Evolutionary conservation across 2,888 invertebrate species (phyloP).

Genomic region (Phrixothrix hirtus): DNA sequence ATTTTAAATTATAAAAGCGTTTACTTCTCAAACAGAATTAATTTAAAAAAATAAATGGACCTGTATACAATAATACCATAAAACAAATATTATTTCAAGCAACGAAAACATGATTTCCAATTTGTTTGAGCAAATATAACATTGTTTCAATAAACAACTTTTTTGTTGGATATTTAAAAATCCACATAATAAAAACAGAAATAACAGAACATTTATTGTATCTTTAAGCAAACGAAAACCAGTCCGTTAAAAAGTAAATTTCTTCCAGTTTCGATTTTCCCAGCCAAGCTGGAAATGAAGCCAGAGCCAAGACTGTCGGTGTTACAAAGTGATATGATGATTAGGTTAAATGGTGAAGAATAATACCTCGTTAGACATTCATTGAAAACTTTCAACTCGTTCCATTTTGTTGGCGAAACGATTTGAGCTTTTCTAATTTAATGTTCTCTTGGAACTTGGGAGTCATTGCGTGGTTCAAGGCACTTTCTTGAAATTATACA

Average conservation of each 20-base stretch:
- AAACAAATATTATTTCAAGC: slow-evolving; percentile 21
- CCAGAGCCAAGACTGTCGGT: slow-evolving; percentile 40
- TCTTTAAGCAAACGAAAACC: slow-evolving; percentile 17
- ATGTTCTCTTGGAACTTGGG: slow-evolving; percentile 40
- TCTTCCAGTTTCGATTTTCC: slow-evolving; percentile 20
- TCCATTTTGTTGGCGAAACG: slow-evolving; percentile 50
- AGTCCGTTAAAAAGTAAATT: slow-evolving; percentile 18
- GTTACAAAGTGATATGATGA: slow-evolving; percentile 57
- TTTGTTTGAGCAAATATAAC: slow-evolving; percentile 24
- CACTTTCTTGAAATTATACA: slow-evolving; percentile 40
- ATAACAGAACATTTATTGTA: slow-evolving; percentile 17
- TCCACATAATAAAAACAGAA: slow-evolving; percentile 14
- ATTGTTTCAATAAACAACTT: slow-evolving; percentile 23
- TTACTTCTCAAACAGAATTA: too few species aligned
- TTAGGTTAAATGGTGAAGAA: slow-evolving; percentile 57
- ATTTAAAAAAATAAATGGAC: neutral
- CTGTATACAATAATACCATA: neutral
- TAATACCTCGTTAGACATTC: slow-evolving; percentile 57
- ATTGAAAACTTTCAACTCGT: slow-evolving; percentile 55
- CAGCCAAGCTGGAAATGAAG: slow-evolving; percentile 12
- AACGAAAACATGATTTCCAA: slow-evolving; percentile 23
- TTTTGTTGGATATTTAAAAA: slow-evolving; percentile 16
- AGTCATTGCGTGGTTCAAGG: slow-evolving; percentile 37
- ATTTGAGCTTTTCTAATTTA: slow-evolving; percentile 53
- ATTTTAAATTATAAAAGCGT: too few species aligned